Conservation (phyloP, 2,797 vertebrate species). For the Sebastes minor region DNA sequence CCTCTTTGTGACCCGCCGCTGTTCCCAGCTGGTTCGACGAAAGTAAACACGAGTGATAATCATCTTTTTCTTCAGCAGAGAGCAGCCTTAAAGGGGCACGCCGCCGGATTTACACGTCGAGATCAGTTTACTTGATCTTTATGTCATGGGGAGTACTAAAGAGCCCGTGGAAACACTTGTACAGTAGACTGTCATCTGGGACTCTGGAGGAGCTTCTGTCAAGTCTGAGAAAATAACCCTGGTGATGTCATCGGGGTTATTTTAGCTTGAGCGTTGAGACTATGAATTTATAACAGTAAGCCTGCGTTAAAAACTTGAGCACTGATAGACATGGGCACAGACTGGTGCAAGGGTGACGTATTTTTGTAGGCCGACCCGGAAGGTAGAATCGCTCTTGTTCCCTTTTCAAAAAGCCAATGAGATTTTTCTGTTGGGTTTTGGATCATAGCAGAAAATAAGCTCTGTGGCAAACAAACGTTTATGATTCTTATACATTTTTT, state of each 20-base stretch:
- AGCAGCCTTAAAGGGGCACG: constrained; percentile 34
- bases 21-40: constrained; percentile 48
- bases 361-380: too few species aligned
- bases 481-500: too few species aligned
- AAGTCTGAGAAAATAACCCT: not conserved
- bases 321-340: not conserved
- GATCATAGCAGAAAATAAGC: too few species aligned
- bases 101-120: not conserved
- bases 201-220: not conserved
- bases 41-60: constrained; percentile 66
- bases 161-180: not conserved
- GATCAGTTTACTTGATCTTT: not conserved
- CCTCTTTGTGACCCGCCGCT: constrained; percentile 24
- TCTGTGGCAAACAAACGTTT: too few species aligned
- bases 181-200: not conserved
- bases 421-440: too few species aligned
- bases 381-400: too few species aligned
- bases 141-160: not conserved
- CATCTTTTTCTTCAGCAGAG: constrained; percentile 34
- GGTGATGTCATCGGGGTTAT: not conserved
- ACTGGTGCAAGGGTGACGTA: too few species aligned
- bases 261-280: not conserved
- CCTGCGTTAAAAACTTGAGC: not conserved
- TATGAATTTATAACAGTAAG: not conserved
- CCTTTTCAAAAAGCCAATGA: too few species aligned